phyloP scores from a whole-genome alignment of 2,888 invertebrate genomes.

The Phyllotreta cruciferae region DNA sequence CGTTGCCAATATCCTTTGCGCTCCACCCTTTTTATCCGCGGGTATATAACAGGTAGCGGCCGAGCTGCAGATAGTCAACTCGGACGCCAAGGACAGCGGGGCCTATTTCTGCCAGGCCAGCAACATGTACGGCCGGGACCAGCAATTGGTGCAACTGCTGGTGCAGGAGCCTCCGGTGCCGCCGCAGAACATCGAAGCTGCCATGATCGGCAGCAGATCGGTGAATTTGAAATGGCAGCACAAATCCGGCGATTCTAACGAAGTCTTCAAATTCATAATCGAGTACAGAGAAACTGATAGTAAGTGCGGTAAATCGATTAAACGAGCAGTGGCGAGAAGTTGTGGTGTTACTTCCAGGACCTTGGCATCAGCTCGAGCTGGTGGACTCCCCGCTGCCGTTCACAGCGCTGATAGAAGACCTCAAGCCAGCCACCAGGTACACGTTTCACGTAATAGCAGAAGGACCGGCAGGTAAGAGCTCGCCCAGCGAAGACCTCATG shows the following conservation, averaged over 20 bases:
- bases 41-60: conserved; percentile 61
- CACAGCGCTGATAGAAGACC: conserved; percentile 70
- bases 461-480: conserved; percentile 75
- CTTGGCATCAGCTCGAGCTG: conserved; percentile 73
- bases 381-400: conserved; percentile 69
- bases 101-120: conserved; percentile 81
- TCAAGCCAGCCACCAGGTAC: conserved; percentile 76
- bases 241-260: conserved; percentile 71
- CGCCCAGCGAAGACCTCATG: conserved; percentile 69
- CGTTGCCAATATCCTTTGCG: background rate
- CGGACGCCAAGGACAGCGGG: conserved; percentile 75
- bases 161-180: conserved; percentile 71
- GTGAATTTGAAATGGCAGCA: conserved; percentile 81
- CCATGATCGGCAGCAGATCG: conserved; percentile 72
- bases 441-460: conserved; percentile 75
- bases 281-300: conserved; percentile 71
- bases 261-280: conserved; percentile 73
- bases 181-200: conserved; percentile 64
- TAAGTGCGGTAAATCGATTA: conserved; percentile 57
- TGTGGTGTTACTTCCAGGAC: conserved; percentile 54
- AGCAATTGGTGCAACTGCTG: conserved; percentile 74
- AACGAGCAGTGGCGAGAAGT: background rate
- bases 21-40: background rate
- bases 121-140: conserved; percentile 75
- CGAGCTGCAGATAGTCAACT: conserved; percentile 72